phyloP scores from a whole-genome alignment of 2,113 vertebrate species.

The Megaceryle torquata region DNA sequence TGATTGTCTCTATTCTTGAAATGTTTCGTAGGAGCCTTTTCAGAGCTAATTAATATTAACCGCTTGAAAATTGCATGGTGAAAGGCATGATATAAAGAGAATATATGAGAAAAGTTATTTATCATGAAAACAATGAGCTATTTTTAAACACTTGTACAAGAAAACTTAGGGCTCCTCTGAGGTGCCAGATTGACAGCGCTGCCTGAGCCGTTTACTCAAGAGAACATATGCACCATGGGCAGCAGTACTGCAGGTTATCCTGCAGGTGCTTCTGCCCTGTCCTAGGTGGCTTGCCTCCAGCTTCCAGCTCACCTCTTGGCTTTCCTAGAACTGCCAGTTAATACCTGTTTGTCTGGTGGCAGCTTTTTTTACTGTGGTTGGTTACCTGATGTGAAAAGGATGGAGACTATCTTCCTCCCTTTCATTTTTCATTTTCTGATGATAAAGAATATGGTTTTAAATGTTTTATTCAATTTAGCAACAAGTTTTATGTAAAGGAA shows the following conservation, averaged over 20 bases:
- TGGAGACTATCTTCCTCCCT: background rate
- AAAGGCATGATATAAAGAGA: background rate
- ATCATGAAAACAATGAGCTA: background rate
- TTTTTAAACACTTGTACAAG: background rate
- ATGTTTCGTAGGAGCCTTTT: background rate
- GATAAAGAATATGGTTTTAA: background rate
- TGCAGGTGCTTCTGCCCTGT: background rate
- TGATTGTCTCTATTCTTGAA: background rate
- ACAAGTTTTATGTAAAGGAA: background rate
- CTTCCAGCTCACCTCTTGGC: background rate
- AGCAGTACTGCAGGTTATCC: background rate
- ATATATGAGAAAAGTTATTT: background rate
- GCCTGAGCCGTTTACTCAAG: background rate
- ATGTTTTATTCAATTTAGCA: background rate
- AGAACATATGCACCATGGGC: background rate
- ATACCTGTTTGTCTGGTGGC: background rate
- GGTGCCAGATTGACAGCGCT: background rate
- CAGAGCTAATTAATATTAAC: slow-evolving; percentile 41
- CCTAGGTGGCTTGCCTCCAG: background rate
- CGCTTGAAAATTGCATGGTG: background rate
- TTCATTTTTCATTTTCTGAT: background rate
- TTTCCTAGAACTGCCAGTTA: background rate
- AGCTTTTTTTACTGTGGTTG: background rate
- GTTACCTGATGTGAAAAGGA: background rate
- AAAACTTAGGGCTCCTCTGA: background rate